phyloP scores from a whole-genome alignment of 1,140 invertebrate species.

The Drosophila ohnishii region DNA sequence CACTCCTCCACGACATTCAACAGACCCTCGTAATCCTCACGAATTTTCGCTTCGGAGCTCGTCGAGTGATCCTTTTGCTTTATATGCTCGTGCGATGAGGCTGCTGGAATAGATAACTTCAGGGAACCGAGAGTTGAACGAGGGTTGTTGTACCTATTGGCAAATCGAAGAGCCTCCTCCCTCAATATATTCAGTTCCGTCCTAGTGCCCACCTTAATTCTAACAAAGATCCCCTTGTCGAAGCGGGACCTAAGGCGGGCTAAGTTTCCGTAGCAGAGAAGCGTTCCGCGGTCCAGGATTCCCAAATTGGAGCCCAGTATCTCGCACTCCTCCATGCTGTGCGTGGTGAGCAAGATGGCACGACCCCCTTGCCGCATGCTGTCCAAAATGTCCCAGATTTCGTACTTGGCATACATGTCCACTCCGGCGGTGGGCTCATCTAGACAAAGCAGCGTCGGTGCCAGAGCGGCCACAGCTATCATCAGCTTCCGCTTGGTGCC shows the following conservation, averaged over 20 bases:
- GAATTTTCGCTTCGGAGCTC: neutral
- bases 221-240: conserved; percentile 81
- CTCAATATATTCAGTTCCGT: conserved; percentile 4
- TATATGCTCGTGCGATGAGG: neutral
- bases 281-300: conserved; percentile 90
- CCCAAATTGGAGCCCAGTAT: conserved; percentile 88
- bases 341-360: conserved; percentile 83
- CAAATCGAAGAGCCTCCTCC: neutral
- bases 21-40: neutral
- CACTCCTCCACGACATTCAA: conserved; percentile 2
- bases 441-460: conserved; percentile 90
- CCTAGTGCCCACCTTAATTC: conserved; percentile 68
- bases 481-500: conserved; percentile 94
- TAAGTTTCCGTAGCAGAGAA: conserved; percentile 83
- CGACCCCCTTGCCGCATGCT: conserved; percentile 49
- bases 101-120: neutral
- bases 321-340: conserved; percentile 93
- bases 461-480: conserved; percentile 91
- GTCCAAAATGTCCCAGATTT: conserved; percentile 89
- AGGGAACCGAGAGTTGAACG: neutral
- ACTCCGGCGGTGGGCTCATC: conserved; percentile 96
- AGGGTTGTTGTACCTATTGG: too few species aligned
- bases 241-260: conserved; percentile 80
- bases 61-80: neutral
- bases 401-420: conserved; percentile 94